Conservation (phyloP, 2,888 invertebrate genomes). For the Lagria hirta region DNA sequence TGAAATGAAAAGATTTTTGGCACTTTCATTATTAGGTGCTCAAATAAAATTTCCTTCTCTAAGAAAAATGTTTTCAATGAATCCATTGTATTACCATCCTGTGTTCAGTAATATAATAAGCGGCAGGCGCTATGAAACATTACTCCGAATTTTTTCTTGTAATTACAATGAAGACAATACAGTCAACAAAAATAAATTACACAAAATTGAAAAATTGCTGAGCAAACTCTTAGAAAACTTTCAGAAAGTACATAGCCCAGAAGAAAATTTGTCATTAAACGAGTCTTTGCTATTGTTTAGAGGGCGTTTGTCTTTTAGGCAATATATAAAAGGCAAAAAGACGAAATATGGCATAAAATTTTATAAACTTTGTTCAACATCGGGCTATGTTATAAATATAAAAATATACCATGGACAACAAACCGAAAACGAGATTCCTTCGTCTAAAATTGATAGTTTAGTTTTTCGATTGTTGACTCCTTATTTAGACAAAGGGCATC, state of each 20-base stretch:
- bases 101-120: too few species aligned
- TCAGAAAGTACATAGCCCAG: conserved; percentile 28
- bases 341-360: conserved; percentile 39
- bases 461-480: too few species aligned
- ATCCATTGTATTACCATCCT: too few species aligned
- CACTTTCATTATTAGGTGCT: too few species aligned
- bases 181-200: conserved; percentile 12
- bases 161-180: conserved; percentile 29
- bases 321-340: conserved; percentile 27
- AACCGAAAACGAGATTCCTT: conserved; percentile 1
- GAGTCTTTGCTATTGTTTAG: conserved; percentile 36
- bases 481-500: conserved; percentile 30
- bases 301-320: conserved; percentile 34
- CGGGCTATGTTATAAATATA: conserved; percentile 23
- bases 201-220: conserved; percentile 25
- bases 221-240: conserved; percentile 29
- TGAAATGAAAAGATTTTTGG: too few species aligned
- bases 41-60: too few species aligned
- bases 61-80: too few species aligned
- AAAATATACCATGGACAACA: conserved; percentile 19
- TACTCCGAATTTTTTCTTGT: too few species aligned
- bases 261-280: conserved; percentile 34
- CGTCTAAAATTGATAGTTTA: too few species aligned
- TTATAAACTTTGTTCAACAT: conserved; percentile 14
- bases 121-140: too few species aligned